These are phyloP conservation scores for Hylaeus anthracinus DNA, from an alignment of 1,140 invertebrate genomes.

Conservation along the genomic window DNA sequence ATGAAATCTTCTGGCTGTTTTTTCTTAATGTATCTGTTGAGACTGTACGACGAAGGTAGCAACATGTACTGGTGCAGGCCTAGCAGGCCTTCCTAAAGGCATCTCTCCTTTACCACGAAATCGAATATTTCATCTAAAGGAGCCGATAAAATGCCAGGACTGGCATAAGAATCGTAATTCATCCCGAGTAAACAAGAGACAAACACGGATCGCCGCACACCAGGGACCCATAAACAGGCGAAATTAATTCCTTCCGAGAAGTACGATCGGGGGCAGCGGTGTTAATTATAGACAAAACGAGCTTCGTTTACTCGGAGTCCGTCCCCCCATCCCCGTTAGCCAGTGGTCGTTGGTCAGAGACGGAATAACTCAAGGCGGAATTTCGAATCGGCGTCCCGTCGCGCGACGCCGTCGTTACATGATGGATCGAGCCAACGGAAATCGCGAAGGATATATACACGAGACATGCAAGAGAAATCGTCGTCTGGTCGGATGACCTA, in stretches of 20 bases:
- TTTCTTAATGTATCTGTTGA: no score
- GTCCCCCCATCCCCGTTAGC: no score
- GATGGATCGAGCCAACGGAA: slow-evolving; percentile 36
- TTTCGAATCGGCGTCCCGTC: slow-evolving; percentile 40
- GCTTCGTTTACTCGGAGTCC: background rate
- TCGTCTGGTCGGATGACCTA: slow-evolving; percentile 5
- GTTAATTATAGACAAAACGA: slow-evolving; percentile 47
- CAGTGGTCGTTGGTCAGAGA: background rate
- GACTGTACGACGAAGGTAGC: no score
- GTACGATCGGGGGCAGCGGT: slow-evolving; percentile 20
- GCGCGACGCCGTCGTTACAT: slow-evolving; percentile 42
- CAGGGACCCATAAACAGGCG: slow-evolving; percentile 23
- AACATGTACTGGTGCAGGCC: no score
- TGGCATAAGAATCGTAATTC: slow-evolving; percentile 29
- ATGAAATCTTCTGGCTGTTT: no score
- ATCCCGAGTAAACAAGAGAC: slow-evolving; percentile 36
- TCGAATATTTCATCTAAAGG: background rate
- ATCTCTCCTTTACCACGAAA: slow-evolving; percentile 9
- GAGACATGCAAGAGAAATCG: background rate
- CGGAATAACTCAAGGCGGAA: slow-evolving; percentile 9
- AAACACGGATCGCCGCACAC: background rate
- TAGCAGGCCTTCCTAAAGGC: no score
- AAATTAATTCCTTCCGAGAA: slow-evolving; percentile 50
- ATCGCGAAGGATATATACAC: slow-evolving; percentile 8
- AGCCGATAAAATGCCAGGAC: slow-evolving; percentile 5